Base-by-base conservation (phyloP, 92 coral and sea anemone species). In the Porites evermanni region DNA sequence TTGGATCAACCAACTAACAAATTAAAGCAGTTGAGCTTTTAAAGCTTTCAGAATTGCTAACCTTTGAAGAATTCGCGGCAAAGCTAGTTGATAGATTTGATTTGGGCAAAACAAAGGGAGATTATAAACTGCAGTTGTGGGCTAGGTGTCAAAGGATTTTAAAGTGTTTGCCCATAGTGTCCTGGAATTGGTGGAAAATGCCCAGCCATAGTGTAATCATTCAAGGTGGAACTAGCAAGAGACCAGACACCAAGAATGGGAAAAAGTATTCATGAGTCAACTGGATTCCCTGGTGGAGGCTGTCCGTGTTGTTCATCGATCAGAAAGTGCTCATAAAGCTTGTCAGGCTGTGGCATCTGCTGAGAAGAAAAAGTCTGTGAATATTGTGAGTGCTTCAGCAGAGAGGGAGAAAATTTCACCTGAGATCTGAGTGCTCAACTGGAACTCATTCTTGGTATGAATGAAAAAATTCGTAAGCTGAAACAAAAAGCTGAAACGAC, bases 171-270 rank as follows among this genome's bases (percentile, higher is more conserved):
- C 95, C 59, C 86, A 92, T 50, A 72, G 47, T 24, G 29, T 92
- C 38, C 26, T 84, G 81, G 90, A 92, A 53, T 72, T 92, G 77
- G 86, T 63, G 16, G 90, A 92, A 66, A 92, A 92, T 86, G 91
- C 91, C 26, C 86, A 89, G 71, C 95, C 91, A 53, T 77, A 51
- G 95, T 66, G 11, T 85, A 68, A 50, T 54, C 53, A 14, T 83
- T 85, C 69, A 82, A 85, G 72, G 81, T 29, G 79, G 86, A 82
- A n/a, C 52, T 82, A 56, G 86, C 86, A n/a, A 82, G 78, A 38
- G 86, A 82, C 14, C 50, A 70, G 82, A n/a, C 26, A 75, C 68
- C 83, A 83, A 29, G 26, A 75, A 19, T 85, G 81, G 44, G 91
- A 91, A 52, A 79, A 24, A 44, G 38, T 91, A 21, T 82, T 77